Evolutionary conservation across 2,797 vertebrate species (phyloP).

Genomic region (Erethizon dorsatum): DNA sequence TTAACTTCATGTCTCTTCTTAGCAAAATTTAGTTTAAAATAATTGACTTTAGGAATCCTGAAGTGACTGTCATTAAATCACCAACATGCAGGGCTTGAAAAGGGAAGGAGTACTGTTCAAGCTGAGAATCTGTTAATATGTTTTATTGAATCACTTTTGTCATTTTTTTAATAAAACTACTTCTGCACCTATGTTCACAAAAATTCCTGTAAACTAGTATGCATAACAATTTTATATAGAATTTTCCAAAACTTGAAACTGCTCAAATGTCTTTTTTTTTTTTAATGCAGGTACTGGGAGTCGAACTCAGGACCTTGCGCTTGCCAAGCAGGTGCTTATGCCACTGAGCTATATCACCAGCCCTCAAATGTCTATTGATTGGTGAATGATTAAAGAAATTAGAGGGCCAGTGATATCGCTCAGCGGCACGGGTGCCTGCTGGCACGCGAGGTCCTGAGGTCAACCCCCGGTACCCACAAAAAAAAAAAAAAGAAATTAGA

Average conservation of each 20-base stretch:
- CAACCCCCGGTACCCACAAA: no score
- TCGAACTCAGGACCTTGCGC: no score
- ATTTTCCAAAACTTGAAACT: neutral
- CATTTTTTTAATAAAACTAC: neutral
- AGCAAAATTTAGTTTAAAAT: constrained; percentile 11
- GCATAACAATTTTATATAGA: neutral
- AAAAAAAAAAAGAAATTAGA: neutral
- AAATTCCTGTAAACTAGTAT: neutral
- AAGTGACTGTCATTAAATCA: neutral
- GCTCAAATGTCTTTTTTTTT: neutral
- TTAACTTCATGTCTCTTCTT: neutral
- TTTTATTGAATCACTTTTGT: neutral
- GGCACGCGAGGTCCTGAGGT: no score
- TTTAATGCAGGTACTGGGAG: no score
- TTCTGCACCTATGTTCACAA: neutral
- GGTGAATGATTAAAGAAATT: neutral
- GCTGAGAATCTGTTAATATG: neutral
- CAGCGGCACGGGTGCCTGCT: no score
- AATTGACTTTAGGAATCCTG: constrained; percentile 1
- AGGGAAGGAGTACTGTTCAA: neutral
- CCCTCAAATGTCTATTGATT: neutral
- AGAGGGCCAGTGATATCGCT: no score
- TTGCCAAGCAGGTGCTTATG: no score
- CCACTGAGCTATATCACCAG: no score
- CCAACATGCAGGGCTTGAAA: neutral